A percentile compares a stretch with the other conserved stretches of the same genome.
phyloP scores from a whole-genome alignment of 2,113 vertebrate species.

The Egretta garzetta region DNA sequence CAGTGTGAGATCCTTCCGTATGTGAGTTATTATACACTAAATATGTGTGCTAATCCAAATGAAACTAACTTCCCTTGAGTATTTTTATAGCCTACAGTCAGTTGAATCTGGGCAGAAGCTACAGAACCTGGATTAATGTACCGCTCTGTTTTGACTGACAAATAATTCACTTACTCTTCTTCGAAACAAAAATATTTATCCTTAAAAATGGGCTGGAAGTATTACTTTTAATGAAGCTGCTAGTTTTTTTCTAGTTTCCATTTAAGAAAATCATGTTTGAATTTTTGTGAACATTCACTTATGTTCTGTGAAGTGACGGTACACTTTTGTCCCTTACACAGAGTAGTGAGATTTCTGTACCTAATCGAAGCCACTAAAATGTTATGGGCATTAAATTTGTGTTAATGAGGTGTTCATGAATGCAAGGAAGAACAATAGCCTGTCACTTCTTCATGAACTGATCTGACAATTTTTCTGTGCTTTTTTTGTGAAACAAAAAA shows the following conservation, averaged over 20 bases:
- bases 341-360: constrained; percentile 16
- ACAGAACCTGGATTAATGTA: constrained; percentile 33
- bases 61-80: constrained; percentile 52
- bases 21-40: constrained; percentile 58
- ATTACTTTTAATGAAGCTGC: not conserved
- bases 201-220: constrained; percentile 26
- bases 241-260: not conserved
- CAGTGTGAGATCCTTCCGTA: constrained; percentile 11
- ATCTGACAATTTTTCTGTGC: constrained; percentile 68
- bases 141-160: constrained; percentile 50
- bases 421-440: constrained; percentile 66
- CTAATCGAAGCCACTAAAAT: constrained; percentile 28
- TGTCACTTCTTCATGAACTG: constrained; percentile 66
- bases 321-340: not conserved
- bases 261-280: not conserved
- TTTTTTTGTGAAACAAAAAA: constrained; percentile 63
- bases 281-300: not conserved
- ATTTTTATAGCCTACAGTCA: constrained; percentile 52
- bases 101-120: constrained; percentile 41
- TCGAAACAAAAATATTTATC: constrained; percentile 40
- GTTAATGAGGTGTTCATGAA: constrained; percentile 62
- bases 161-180: constrained; percentile 57
- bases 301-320: not conserved
- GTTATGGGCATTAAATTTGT: constrained; percentile 62
- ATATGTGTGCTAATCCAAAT: constrained; percentile 59